phyloP scores from a whole-genome alignment of 2,888 invertebrate genomes.

The Spodoptera littoralis region DNA sequence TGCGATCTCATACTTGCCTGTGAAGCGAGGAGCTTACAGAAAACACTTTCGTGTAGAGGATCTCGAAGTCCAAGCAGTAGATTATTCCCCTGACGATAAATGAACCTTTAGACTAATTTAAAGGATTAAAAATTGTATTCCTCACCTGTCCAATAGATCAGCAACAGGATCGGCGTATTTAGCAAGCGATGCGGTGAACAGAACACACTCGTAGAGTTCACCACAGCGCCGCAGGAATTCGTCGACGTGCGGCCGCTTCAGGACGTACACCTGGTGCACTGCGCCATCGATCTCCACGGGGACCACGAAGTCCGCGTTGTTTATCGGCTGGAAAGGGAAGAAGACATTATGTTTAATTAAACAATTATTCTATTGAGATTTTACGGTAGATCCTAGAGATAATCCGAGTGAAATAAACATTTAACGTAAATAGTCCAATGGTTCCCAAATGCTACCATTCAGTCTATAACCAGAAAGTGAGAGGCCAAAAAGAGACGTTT shows the following conservation, averaged over 20 bases:
- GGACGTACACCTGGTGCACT: conserved; percentile 99
- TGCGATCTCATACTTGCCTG: no score
- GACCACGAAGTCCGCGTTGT: conserved; percentile 99
- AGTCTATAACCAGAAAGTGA: no score
- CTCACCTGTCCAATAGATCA: conserved; percentile 91
- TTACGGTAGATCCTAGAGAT: no score
- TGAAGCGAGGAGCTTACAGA: no score
- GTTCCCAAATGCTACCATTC: no score
- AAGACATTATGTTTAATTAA: background rate
- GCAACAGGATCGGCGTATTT: conserved; percentile 99
- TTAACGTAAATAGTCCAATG: no score
- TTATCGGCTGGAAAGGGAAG: conserved; percentile 94
- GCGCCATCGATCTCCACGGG: conserved; percentile 99
- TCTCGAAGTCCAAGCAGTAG: no score
- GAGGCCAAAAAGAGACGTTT: no score
- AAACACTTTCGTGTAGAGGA: no score
- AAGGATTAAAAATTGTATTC: background rate
- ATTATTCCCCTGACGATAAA: no score
- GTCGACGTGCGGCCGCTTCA: conserved; percentile 99
- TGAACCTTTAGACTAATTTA: background rate
- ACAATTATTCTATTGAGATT: background rate
- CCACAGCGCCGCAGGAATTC: conserved; percentile 99
- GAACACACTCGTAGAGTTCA: conserved; percentile 99
- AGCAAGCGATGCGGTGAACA: conserved; percentile 99
- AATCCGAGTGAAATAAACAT: no score